phyloP scores from a whole-genome alignment of 1,140 invertebrate genomes.

The Macrostomum lignano region DNA sequence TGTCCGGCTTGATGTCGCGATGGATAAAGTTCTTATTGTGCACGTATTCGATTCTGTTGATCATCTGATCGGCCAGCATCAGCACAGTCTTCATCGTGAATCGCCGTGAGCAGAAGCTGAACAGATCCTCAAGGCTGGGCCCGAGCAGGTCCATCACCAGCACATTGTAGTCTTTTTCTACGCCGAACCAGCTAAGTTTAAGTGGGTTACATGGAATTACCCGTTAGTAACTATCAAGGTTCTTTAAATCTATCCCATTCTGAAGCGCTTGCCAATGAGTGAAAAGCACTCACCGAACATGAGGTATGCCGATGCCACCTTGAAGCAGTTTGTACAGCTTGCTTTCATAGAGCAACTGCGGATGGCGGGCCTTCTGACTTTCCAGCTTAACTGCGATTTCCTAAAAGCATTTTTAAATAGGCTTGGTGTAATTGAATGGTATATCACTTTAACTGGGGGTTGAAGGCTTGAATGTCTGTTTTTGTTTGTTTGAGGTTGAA shows the following conservation, averaged over 20 bases:
- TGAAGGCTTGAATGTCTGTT: no score
- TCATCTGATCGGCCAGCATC: conserved; percentile 12
- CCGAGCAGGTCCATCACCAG: conserved; percentile 27
- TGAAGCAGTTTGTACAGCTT: conserved; percentile 56
- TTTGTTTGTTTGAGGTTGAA: no score
- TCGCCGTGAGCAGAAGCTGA: conserved; percentile 13
- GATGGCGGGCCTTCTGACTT: conserved; percentile 61
- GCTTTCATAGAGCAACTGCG: conserved; percentile 75
- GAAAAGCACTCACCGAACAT: conserved; percentile 54
- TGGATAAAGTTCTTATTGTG: conserved; percentile 87
- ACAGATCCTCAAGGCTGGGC: conserved; percentile 26
- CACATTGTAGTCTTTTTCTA: conserved; percentile 20
- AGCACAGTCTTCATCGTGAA: conserved; percentile 13
- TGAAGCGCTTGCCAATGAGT: no score
- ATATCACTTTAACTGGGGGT: no score
- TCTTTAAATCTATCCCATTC: no score
- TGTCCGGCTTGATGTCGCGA: conserved; percentile 79
- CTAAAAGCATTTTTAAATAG: no score
- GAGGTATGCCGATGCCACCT: conserved; percentile 69
- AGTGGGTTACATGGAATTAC: neutral
- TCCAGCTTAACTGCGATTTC: conserved; percentile 91
- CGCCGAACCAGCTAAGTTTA: conserved; percentile 6
- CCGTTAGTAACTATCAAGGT: no score
- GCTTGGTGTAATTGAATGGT: no score
- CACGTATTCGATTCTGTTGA: conserved; percentile 70